These are phyloP conservation scores for Pammene fasciana DNA, from an alignment of 2,888 invertebrate genomes.

Conservation along the genomic window DNA sequence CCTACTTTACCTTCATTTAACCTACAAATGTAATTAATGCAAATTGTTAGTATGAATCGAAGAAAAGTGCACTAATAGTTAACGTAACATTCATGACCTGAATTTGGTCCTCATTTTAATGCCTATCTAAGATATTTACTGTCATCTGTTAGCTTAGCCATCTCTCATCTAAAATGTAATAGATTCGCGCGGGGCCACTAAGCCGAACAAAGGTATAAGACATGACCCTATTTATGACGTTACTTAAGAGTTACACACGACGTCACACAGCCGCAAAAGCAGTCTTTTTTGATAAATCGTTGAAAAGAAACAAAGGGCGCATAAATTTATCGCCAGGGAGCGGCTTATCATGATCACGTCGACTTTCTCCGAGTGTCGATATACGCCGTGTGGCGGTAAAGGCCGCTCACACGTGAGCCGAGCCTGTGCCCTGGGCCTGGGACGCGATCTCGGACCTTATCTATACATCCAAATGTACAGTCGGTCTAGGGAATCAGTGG, in stretches of 20 bases:
- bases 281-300: constrained; percentile 75
- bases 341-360: constrained; percentile 75
- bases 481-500: not conserved
- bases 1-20: too few relatives aligned
- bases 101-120: too few relatives aligned
- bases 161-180: not conserved
- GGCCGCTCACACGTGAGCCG: constrained; percentile 37
- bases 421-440: not conserved
- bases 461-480: not conserved
- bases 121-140: too few relatives aligned
- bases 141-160: not conserved
- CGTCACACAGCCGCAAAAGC: constrained; percentile 54
- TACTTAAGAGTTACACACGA: constrained; percentile 49
- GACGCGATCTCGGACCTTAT: not conserved
- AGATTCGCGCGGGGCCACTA: constrained; percentile 20
- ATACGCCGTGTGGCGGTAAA: constrained; percentile 45
- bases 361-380: constrained; percentile 76
- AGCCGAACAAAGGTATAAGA: constrained; percentile 41
- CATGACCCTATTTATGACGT: constrained; percentile 59
- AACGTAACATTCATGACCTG: too few relatives aligned
- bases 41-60: too few relatives aligned
- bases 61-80: too few relatives aligned
- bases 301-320: constrained; percentile 80
- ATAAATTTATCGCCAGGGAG: constrained; percentile 75
- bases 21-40: too few relatives aligned